Evolutionary conservation across 2,888 invertebrate species (phyloP).

Genomic region (Tachina lurida): DNA sequence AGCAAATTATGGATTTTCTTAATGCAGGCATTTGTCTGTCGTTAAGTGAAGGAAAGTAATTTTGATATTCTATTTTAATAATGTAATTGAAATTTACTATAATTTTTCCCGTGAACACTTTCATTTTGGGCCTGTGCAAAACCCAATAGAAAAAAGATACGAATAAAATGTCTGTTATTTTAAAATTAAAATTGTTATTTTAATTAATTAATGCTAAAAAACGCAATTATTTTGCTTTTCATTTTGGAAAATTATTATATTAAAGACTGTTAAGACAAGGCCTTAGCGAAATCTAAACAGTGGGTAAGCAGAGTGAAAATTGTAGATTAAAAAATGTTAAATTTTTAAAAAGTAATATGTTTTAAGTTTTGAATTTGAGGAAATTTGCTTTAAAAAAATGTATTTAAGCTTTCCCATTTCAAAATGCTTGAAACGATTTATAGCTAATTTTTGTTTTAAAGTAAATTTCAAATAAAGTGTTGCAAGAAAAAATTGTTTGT

Average conservation of each 20-base stretch:
- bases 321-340: background rate
- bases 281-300: constrained; percentile 16
- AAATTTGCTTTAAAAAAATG: no score
- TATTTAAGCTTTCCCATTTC: no score
- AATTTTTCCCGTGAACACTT: constrained; percentile 52
- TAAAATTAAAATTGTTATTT: constrained; percentile 66
- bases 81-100: constrained; percentile 67
- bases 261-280: background rate
- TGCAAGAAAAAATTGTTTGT: no score
- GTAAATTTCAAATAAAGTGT: no score
- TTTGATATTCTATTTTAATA: constrained; percentile 40
- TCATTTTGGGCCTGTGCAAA: background rate
- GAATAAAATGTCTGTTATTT: constrained; percentile 56
- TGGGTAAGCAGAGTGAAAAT: constrained; percentile 24
- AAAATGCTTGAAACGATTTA: no score
- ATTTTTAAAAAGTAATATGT: no score
- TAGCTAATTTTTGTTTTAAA: no score
- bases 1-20: constrained; percentile 76
- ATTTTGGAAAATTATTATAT: constrained; percentile 52
- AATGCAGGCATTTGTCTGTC: background rate
- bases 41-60: constrained; percentile 23
- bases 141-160: background rate
- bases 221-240: constrained; percentile 57
- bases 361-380: no score
- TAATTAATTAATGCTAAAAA: constrained; percentile 66